These are phyloP conservation scores for Ameiurus melas DNA, from an alignment of 2,113 vertebrate species.

Conservation along the genomic window DNA sequence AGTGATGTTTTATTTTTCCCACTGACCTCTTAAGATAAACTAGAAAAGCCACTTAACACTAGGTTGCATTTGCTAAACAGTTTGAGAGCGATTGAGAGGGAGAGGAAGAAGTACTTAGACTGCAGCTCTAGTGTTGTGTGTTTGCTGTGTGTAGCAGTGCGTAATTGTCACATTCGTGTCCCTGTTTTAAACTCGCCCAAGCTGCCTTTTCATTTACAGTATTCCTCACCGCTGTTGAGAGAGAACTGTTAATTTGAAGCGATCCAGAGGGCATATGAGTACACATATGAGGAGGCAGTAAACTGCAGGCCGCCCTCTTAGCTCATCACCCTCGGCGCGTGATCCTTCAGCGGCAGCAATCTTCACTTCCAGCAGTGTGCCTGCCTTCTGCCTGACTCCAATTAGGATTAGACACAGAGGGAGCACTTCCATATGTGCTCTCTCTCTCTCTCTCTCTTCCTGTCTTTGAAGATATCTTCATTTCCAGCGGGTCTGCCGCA, in stretches of 20 bases:
- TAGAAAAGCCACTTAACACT: constrained; percentile 78
- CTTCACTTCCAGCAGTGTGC: constrained; percentile 29
- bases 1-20: constrained; percentile 79
- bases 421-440: constrained; percentile 51
- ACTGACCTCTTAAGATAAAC: constrained; percentile 80
- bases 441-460: constrained; percentile 47
- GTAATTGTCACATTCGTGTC: constrained; percentile 35
- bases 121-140: constrained; percentile 49
- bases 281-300: constrained; percentile 14
- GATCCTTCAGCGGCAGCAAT: constrained; percentile 7
- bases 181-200: constrained; percentile 19
- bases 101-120: constrained; percentile 59
- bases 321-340: constrained; percentile 13
- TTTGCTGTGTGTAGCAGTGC: constrained; percentile 30
- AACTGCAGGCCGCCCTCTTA: constrained; percentile 16
- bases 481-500: neutral
- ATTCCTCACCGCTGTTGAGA: neutral
- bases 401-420: constrained; percentile 52
- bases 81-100: constrained; percentile 45
- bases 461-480: constrained; percentile 32
- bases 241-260: constrained; percentile 10
- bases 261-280: constrained; percentile 6
- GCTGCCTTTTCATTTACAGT: constrained; percentile 27
- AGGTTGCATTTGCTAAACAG: constrained; percentile 69
- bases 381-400: constrained; percentile 62